phyloP scores from a whole-genome alignment of 2,113 vertebrate genomes.

The Otus sunia region DNA sequence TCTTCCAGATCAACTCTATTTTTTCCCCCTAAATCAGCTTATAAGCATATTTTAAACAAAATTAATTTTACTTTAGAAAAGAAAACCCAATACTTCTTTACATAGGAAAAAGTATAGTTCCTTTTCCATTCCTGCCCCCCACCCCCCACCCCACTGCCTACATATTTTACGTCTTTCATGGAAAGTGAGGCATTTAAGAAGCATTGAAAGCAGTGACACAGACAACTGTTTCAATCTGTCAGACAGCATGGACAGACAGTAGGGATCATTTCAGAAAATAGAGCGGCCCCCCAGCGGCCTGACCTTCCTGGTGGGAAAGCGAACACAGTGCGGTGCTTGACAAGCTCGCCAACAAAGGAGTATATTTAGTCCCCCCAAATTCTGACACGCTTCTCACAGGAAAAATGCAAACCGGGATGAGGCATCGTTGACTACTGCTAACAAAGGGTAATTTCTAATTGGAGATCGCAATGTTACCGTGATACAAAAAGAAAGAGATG shows the following conservation, averaged over 20 bases:
- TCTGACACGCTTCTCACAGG: constrained; percentile 79
- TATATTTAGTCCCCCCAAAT: constrained; percentile 70
- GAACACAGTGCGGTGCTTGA: constrained; percentile 67
- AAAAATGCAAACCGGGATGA: constrained; percentile 52
- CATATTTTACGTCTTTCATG: constrained; percentile 34
- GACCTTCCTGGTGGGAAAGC: constrained; percentile 83
- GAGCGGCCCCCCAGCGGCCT: constrained; percentile 72
- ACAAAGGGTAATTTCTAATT: constrained; percentile 59
- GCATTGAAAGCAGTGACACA: constrained; percentile 69
- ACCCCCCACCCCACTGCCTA: background rate
- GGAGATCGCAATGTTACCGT: background rate
- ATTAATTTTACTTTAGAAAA: constrained; percentile 46
- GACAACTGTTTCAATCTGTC: constrained; percentile 82
- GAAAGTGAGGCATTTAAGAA: constrained; percentile 68
- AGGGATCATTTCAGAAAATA: constrained; percentile 76
- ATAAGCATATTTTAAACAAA: constrained; percentile 54
- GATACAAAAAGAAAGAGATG: background rate
- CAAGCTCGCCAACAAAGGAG: constrained; percentile 79
- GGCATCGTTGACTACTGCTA: background rate
- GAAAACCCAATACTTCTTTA: constrained; percentile 11
- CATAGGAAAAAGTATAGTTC: background rate
- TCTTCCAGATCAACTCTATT: background rate
- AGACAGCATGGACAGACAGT: constrained; percentile 75
- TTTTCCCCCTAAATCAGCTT: background rate
- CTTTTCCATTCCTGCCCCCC: background rate